These are phyloP conservation scores for Ciconia maguari DNA, from an alignment of 2,113 vertebrate genomes.

Conservation along the genomic window DNA sequence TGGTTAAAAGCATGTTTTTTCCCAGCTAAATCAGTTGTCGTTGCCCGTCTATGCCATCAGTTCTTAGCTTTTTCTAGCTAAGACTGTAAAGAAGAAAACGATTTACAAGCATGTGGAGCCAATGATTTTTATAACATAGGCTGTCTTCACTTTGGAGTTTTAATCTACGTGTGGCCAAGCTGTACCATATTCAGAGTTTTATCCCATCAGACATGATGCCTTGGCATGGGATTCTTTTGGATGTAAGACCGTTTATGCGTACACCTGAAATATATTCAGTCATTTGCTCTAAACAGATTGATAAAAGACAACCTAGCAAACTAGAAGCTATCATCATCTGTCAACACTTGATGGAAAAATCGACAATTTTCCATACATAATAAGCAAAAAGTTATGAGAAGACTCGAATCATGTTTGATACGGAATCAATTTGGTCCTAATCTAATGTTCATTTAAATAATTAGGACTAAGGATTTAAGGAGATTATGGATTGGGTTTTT, in stretches of 20 bases:
- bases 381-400: not conserved
- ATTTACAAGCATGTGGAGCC: not conserved
- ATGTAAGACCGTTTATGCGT: not conserved
- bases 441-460: not conserved
- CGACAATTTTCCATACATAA: not conserved
- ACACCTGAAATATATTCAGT: not conserved
- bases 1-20: not conserved
- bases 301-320: not conserved
- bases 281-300: not conserved
- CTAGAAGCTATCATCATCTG: not conserved
- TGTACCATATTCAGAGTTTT: too few species aligned
- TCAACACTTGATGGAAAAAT: not conserved
- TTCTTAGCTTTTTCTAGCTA: not conserved
- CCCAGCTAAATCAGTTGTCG: not conserved
- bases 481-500: not conserved
- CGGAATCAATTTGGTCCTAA: not conserved
- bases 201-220: fast-evolving
- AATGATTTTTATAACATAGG: not conserved
- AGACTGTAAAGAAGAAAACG: not conserved
- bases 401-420: fast-evolving
- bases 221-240: not conserved
- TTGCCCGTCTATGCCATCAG: fast-evolving
- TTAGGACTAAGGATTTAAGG: not conserved
- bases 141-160: not conserved
- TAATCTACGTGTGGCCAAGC: fast-evolving